Base-by-base conservation (phyloP, 2,888 invertebrate genomes). In the Dyspetes luteomarginatus region DNA sequence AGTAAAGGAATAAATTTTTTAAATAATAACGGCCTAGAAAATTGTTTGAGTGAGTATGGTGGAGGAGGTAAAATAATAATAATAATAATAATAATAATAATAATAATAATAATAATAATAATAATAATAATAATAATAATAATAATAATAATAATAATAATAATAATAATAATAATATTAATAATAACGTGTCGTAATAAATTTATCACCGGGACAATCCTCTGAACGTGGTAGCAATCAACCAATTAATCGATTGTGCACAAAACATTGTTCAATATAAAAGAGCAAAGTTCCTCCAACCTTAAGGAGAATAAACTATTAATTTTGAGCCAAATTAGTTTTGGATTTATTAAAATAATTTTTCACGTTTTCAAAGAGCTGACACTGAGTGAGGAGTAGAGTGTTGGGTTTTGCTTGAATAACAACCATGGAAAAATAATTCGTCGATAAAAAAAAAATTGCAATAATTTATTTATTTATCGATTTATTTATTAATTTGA, bases 11-110 rank as follows among this genome's bases (percentile, higher is more conserved):
- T 68, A 50, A 15, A 56, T 30, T 45, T 74, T 50, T 15, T 5
- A 75, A 71, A 64, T 52, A 74, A 75, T 76, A 80, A 82, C 84
- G 84, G 84, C 84, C 84, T 84, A 84, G 77, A 79, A 64, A 52
- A 78, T 56, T 74, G 72, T 55, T 55, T 68, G 41, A 15, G 45
- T 52, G 52, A 72, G 30, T 41, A 68, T 41, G 68, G 68, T 67
- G 68, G 56, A 64, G 58, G 60, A 56, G 71, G 55, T 72, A 72
- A 48, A 75, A 48, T 48, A 45, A 72, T 50, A 28, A 45, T 2
- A 19, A 69, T 56, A 60, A 15, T 24, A 50, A 2, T 28, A 55
- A 72, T 52, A 26, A 41, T 24, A 41, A 58, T 50, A 71, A 64
- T 48, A 26, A 62, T 55, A 45, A 62, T n/a, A 30, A 79, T 64